Evolutionary conservation across 2,113 vertebrate species (phyloP), one percentile per base, ranked within the genome.

Genomic region (Tamias sibiricus): DNA sequence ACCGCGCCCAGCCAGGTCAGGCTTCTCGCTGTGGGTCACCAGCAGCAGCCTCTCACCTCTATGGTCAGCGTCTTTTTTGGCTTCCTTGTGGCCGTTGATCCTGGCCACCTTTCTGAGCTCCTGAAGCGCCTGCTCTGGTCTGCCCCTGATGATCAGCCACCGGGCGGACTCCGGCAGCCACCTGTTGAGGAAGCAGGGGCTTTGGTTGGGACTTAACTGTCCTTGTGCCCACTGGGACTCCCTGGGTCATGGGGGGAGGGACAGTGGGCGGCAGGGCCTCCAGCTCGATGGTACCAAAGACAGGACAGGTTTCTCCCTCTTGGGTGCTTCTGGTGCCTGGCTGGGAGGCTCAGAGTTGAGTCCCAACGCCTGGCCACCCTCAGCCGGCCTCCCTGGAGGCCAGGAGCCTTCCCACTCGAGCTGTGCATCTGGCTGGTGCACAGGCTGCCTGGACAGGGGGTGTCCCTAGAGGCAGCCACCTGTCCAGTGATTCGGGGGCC

Each of bases 111-210:
- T 97, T 64, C 97, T 98, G 40, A 99, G 98, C 54, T 96, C 97
- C 92, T 95, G 98, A 14, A 99, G 97, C 0, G 99, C 99, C 0
- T 97, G 94, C 0, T 98, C 98, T 2, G 98, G 95, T 47, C 92
- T 98, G 7, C 95, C 98, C 0, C 95, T 97, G 10, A 98, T 94
- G 19, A 99, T 96, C 90, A 99, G 90, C 99, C 99, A 99, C 0
- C 99, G 98, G 1, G 99, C 98, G 0, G 99, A 99, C 95, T 99
- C 99, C 0, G 98, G 96, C 74, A 98, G 97, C 99, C 99, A 99
- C 99, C 95, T 87, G 90, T 64, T 10, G 26, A 35, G 8, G 87
- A 52, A 54, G n/a, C 59, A 35, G 44, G 42, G 0, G 30, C n/a
- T 57, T 6, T 44, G 42, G n/a, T 28, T 22, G 42, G 52, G 83